Evolutionary conservation across 1,140 invertebrate genomes (phyloP).

Genomic region (Lasaia peninsularis): DNA sequence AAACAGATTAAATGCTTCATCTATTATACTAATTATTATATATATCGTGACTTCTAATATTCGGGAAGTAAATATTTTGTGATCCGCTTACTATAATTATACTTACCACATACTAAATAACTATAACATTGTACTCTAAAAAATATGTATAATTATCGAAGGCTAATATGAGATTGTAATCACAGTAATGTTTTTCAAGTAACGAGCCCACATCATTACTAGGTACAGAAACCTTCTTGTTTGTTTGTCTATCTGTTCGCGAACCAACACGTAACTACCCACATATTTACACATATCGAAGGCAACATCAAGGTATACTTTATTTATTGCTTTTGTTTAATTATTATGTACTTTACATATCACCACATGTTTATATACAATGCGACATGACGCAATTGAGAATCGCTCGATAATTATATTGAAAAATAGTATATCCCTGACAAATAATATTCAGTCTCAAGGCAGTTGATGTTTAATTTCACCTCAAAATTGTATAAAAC

Average conservation of each 20-base stretch:
- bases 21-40: slow-evolving; percentile 62
- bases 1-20: slow-evolving; percentile 69
- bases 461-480: slow-evolving; percentile 38
- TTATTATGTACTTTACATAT: slow-evolving; percentile 71
- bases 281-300: slow-evolving; percentile 65
- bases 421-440: slow-evolving; percentile 35
- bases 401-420: slow-evolving; percentile 35
- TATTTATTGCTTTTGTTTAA: slow-evolving; percentile 76
- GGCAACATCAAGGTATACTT: slow-evolving; percentile 76
- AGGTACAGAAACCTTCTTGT: slow-evolving; percentile 57
- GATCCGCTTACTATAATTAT: slow-evolving; percentile 63
- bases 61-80: slow-evolving; percentile 74
- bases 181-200: slow-evolving; percentile 74
- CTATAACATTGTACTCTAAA: slow-evolving; percentile 77
- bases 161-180: slow-evolving; percentile 76
- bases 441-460: slow-evolving; percentile 64
- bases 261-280: slow-evolving; percentile 49
- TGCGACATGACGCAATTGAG: slow-evolving; percentile 26
- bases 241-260: slow-evolving; percentile 37
- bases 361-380: slow-evolving; percentile 70
- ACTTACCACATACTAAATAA: slow-evolving; percentile 74
- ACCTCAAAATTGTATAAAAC: slow-evolving; percentile 15
- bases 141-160: slow-evolving; percentile 77
- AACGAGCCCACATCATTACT: slow-evolving; percentile 71
- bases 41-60: slow-evolving; percentile 68